Evolutionary conservation across 2,797 vertebrate genomes (phyloP), one percentile per base, ranked within the genome.

Genomic region (Hypotaenidia okinawae): DNA sequence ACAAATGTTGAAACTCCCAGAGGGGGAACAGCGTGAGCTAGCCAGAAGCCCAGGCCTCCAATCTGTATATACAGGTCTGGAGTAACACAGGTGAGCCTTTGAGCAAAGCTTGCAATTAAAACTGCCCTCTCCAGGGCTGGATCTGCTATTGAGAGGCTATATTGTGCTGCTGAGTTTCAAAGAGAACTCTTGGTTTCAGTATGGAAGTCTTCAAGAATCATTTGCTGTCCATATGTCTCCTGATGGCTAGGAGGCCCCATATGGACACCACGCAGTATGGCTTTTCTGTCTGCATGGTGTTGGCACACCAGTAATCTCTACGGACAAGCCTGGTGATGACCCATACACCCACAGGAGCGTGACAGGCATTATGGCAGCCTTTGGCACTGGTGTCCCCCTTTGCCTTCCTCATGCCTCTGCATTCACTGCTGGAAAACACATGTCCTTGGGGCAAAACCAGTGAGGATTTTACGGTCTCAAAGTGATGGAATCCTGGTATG

Each of bases 171-270:
- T 25, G 58, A 59, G 41, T n/a, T 75, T 90, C 59, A 67, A 51
- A n/a, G 4, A n/a, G 33, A 90, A 24, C 8, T 83, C 41, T 67
- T 55, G 15, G 37, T 37, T 86, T 68, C 52, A 45, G 10, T 4
- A 2, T 10, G 37, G 21, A 62, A 9, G 16, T 59, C 62, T 82
- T 47, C 47, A 73, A 78, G 61, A 69, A 39, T 32, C 8, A 15
- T 24, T 67, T 67, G 18, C 18, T 75, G 13, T 41, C 37, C 28
- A 0, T 35, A 7, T 11, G 32, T 25, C 59, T 33, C 35, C 23
- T 39, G 27, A 0, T 0, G 15, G 15, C 37, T 49, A 18, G 59
- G 73, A 49, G 28, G 55, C 8, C 13, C 28, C 28, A 8, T 21
- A 23, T 4, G 51, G 61, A 28, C 33, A 43, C 13, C 7, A 21